phyloP scores from a whole-genome alignment of 1,140 invertebrate genomes.

The Drosophila jambulina region DNA sequence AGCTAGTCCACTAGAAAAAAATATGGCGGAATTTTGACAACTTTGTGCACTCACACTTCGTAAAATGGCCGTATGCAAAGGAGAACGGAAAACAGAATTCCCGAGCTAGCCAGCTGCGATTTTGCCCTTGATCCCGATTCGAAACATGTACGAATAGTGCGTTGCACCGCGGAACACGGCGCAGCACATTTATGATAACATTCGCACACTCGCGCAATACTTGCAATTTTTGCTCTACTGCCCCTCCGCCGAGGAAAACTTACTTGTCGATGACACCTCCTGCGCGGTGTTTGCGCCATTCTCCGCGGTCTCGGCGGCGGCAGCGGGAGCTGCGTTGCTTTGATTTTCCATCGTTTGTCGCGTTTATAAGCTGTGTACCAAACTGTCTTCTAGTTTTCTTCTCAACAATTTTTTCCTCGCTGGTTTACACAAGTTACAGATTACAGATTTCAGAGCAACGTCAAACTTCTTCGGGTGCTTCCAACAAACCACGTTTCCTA shows the following conservation, averaged over 20 bases:
- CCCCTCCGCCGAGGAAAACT: slow-evolving; percentile 43
- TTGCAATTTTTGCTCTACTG: slow-evolving; percentile 39
- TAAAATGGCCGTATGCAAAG: slow-evolving; percentile 65
- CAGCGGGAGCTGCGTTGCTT: slow-evolving; percentile 80
- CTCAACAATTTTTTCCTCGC: slow-evolving; percentile 68
- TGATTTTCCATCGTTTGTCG: slow-evolving; percentile 81
- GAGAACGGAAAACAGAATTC: slow-evolving; percentile 9
- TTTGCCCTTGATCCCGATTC: slow-evolving; percentile 67
- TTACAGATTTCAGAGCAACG: slow-evolving; percentile 66
- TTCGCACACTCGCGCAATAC: slow-evolving; percentile 42
- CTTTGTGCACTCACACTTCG: slow-evolving; percentile 52
- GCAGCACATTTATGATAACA: slow-evolving; percentile 34
- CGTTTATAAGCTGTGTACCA: slow-evolving; percentile 70
- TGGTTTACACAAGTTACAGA: slow-evolving; percentile 71
- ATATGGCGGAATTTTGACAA: slow-evolving; percentile 81
- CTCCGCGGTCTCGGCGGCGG: slow-evolving; percentile 64
- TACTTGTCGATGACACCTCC: slow-evolving; percentile 85
- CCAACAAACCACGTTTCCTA: slow-evolving; percentile 80
- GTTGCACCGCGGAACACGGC: slow-evolving; percentile 36
- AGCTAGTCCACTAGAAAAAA: slow-evolving; percentile 69
- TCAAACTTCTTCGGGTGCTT: slow-evolving; percentile 77
- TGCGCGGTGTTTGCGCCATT: slow-evolving; percentile 75
- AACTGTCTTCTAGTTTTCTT: slow-evolving; percentile 60
- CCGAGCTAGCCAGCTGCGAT: slow-evolving; percentile 18
- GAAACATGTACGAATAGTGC: slow-evolving; percentile 25